Evolutionary conservation across 2,113 vertebrate genomes (phyloP).

Genomic region (Origma solitaria): DNA sequence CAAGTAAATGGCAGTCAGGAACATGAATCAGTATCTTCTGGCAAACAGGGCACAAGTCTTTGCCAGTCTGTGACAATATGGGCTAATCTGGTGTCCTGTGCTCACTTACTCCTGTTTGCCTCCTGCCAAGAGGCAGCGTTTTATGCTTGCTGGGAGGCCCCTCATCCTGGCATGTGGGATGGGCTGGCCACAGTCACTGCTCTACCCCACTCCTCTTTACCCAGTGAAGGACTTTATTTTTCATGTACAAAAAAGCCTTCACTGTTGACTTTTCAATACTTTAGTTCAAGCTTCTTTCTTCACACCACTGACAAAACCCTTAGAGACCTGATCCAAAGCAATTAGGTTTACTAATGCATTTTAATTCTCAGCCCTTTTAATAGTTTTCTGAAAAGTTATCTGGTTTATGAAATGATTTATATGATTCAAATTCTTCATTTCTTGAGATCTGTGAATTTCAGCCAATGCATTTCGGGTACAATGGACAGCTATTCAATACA

Average conservation of each 20-base stretch:
- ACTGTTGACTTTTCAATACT: background rate
- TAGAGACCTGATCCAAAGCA: background rate
- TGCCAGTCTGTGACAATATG: conserved; percentile 14
- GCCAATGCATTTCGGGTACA: background rate
- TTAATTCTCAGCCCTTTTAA: background rate
- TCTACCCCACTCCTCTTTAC: background rate
- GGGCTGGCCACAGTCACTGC: background rate
- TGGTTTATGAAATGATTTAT: background rate
- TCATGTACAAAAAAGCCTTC: background rate
- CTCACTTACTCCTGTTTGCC: background rate
- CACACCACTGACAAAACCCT: background rate
- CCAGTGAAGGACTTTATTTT: background rate
- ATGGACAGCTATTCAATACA: background rate
- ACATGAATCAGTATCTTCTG: conserved; percentile 22
- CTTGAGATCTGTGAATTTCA: background rate
- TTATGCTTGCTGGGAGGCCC: background rate
- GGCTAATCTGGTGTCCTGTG: background rate
- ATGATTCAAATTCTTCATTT: background rate
- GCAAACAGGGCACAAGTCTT: background rate
- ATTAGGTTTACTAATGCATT: background rate
- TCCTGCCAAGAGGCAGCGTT: background rate
- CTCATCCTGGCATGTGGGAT: background rate
- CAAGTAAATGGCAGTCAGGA: conserved; percentile 18
- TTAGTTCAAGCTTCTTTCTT: background rate
- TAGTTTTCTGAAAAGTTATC: background rate